Conservation (phyloP, 2,888 invertebrate species). For the Torymus texanus region DNA sequence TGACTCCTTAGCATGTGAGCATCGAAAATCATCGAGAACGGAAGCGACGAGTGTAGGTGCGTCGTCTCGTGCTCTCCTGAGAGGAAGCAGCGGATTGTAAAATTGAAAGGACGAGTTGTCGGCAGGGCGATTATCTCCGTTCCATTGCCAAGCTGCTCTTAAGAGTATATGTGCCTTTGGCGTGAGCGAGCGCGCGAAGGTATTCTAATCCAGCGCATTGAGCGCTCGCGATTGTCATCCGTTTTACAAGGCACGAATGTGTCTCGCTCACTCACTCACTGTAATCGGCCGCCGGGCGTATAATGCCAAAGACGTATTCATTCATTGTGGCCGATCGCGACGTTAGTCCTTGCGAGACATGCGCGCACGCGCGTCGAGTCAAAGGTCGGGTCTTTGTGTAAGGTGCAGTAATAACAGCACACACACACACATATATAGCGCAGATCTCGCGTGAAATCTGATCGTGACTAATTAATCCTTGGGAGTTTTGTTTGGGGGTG, state of each 20-base stretch:
- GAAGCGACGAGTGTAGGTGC: conserved; percentile 17
- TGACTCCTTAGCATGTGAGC: not conserved
- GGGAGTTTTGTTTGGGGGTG: conserved; percentile 17
- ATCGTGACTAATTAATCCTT: conserved; percentile 71
- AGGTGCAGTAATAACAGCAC: too few species aligned
- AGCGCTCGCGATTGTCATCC: conserved; percentile 65
- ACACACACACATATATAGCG: too few species aligned
- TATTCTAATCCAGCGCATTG: conserved; percentile 55
- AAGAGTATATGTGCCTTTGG: conserved; percentile 1
- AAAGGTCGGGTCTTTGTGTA: conserved; percentile 57
- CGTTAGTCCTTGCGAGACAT: conserved; percentile 69
- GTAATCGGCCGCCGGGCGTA: conserved; percentile 65
- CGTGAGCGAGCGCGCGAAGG: not conserved
- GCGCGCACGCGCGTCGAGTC: conserved; percentile 67
- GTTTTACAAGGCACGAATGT: conserved; percentile 67
- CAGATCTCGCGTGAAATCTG: conserved; percentile 60
- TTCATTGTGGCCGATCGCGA: conserved; percentile 53
- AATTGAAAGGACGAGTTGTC: conserved; percentile 55
- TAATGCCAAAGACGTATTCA: conserved; percentile 68
- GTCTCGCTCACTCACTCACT: conserved; percentile 46
- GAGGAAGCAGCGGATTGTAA: conserved; percentile 56
- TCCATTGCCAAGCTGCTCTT: conserved; percentile 19
- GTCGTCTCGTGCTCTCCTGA: conserved; percentile 8
- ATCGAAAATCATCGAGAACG: conserved; percentile 16
- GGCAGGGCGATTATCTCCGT: conserved; percentile 38